Percentiles rank a stretch among this genome's conserved stretches.
Evolutionary conservation across 2,888 invertebrate species (phyloP).

Genomic region (Timandra comae): DNA sequence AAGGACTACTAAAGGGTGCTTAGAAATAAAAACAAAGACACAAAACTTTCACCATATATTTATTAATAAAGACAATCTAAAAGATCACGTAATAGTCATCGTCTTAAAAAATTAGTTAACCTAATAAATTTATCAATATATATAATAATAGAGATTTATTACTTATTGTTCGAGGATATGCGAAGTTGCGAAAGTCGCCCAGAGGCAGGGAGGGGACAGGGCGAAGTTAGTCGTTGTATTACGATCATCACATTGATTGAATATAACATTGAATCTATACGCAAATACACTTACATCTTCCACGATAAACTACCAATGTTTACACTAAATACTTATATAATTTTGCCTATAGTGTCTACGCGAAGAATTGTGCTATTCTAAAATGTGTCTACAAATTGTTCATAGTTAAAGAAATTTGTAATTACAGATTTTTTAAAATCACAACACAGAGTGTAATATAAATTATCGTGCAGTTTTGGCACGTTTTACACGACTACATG

Average conservation of each 20-base stretch:
- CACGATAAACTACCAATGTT: conserved; percentile 62
- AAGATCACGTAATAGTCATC: conserved; percentile 77
- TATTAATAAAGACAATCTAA: conserved; percentile 78
- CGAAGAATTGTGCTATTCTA: conserved; percentile 77
- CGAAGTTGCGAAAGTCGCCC: conserved; percentile 70
- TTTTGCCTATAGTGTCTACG: conserved; percentile 71
- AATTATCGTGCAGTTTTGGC: conserved; percentile 68
- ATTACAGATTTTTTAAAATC: conserved; percentile 77
- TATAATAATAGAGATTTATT: conserved; percentile 62
- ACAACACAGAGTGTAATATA: conserved; percentile 78
- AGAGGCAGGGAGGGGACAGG: conserved; percentile 40
- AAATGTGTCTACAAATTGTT: conserved; percentile 68
- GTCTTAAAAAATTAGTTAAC: conserved; percentile 77
- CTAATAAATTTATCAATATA: conserved; percentile 77
- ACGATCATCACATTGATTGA: conserved; percentile 70
- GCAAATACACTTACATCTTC: conserved; percentile 57
- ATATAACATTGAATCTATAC: conserved; percentile 70
- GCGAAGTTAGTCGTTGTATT: conserved; percentile 68
- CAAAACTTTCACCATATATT: conserved; percentile 77
- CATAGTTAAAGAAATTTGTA: conserved; percentile 57
- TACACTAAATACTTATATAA: conserved; percentile 68
- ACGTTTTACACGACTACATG: conserved; percentile 60
- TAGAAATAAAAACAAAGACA: conserved; percentile 62
- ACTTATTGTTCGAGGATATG: conserved; percentile 78
- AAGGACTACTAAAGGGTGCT: conserved; percentile 2